Evolutionary conservation across 2,888 invertebrate species (phyloP), one percentile per base, ranked within the genome.

Genomic region (Invenusta paracnida): DNA sequence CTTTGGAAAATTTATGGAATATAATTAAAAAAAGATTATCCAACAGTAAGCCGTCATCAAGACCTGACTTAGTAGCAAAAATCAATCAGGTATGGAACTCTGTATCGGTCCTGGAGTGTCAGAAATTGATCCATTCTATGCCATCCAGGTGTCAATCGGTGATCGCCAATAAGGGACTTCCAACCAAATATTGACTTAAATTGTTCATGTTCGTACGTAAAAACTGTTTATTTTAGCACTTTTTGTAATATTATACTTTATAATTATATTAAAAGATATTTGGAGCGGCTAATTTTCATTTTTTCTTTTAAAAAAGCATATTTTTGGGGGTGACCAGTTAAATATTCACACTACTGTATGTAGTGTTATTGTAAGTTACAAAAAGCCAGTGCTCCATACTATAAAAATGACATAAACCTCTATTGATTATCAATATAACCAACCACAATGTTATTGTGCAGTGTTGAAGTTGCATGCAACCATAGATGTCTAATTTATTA

Each of bases 1-100:
- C 73, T 25, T 73, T 73, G 23, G 73, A 25, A 73, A 73, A 73
- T 23, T 73, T 73, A 73, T 73, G 73, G 27, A 73, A 73, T 73
- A 73, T 73, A 73, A 73, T 73, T 73, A 73, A 73, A 13, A 73
- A 73, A 73, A 73, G 73, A 73, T 73, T 73, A 73, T 73, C 73
- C 73, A 23, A 73, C 27, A 25, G 73, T 73, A 73, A 73, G 73
- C 73, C 73, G 73, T 73, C 73, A 73, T 73, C 73, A 73, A 73
- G 23, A 73, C 73, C 73, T 73, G 73, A 73, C 17, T 73, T 73
- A 73, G 73, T 73, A 13, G 73, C 73, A n/a, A 73, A 73, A 73
- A 73, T 73, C 25, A 73, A 73, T 73, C 17, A 73, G 73, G 73
- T 73, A 73, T 73, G 73, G 73, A 73, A 73, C 73, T 73, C 73